Evolutionary conservation across 2,888 invertebrate species (phyloP), one percentile per base, ranked within the genome.

Genomic region (Stratiomys singularior): DNA sequence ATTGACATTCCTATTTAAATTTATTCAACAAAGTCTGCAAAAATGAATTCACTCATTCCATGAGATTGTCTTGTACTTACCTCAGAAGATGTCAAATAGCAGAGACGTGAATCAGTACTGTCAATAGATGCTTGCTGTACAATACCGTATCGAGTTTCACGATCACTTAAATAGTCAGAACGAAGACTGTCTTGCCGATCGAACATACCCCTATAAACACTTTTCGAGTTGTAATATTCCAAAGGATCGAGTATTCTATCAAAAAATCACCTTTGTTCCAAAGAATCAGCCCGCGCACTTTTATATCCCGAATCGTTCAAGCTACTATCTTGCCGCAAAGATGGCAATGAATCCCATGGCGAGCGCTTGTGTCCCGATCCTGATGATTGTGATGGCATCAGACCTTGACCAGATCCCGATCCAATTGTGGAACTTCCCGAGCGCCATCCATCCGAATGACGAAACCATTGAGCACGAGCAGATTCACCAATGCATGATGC

Each of bases 61-160:
- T 5, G 9, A 37, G 9, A 37, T 37, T 5, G 9, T 37, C 3
- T 37, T 76, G 5, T 77, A 91, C 96, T 93, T 90, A 97, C 96
- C 96, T 97, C 97, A 81, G 96, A 97, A 66, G 96, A 97, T 82
- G 97, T 97, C 86, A 97, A 91, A 89, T 97, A 97, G 89, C 96
- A 96, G 83, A 96, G 92, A 83, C 96, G 91, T 81, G 96, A 96
- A 89, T 97, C 97, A 11, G 96, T 96, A 89, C 96, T 96, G 87
- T 97, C 96, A 81, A 97, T 93, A 74, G 96, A 96, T 64, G 96
- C 96, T 87, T 97, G 97, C 88, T 96, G 96, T 83, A 96, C 95
- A 86, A 96, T 95, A 82, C 95, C 95, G 85, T 94, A 94, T 82
- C 94, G 92, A 21, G 94, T 92, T 84, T 96, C 96, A 80, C 96